Percentiles rank a stretch among this genome's conserved stretches.
These are phyloP conservation scores for Philonicus albiceps DNA, from an alignment of 2,888 invertebrate genomes.

Conservation along the genomic window DNA sequence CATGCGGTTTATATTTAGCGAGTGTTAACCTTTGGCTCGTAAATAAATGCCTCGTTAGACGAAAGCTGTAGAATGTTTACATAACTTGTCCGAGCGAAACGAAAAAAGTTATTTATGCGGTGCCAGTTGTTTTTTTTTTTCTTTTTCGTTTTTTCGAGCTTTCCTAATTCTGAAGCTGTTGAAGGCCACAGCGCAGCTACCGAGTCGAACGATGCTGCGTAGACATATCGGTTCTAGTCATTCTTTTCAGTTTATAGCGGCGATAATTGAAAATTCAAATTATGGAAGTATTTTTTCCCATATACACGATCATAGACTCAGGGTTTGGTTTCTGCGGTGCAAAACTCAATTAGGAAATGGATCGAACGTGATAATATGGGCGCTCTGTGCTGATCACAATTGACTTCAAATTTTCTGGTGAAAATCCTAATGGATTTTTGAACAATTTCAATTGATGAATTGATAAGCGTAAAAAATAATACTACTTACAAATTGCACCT, in stretches of 20 bases:
- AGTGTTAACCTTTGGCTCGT: constrained; percentile 27
- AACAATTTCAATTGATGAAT: not conserved
- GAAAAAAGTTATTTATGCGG: not conserved
- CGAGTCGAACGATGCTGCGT: not conserved
- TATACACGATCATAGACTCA: not conserved
- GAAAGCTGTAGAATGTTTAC: constrained; percentile 13
- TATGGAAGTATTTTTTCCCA: not conserved
- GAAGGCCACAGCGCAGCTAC: not conserved
- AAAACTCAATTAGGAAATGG: not conserved
- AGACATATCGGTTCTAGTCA: not conserved
- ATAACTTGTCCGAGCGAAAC: not conserved
- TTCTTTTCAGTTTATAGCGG: not conserved
- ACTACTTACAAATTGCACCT: too few species aligned
- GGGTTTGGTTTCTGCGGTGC: not conserved
- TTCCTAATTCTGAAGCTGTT: not conserved
- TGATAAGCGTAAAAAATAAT: not conserved
- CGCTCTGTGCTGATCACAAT: not conserved
- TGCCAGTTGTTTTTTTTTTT: not conserved
- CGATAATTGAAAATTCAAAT: constrained; percentile 22
- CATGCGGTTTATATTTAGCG: constrained; percentile 25
- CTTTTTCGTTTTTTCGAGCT: not conserved
- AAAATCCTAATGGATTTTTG: not conserved
- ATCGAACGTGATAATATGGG: not conserved
- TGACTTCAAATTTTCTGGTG: not conserved
- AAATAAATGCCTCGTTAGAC: constrained; percentile 23